phyloP scores from a whole-genome alignment of 2,797 vertebrate species.

The Acipenser transmontanus region DNA sequence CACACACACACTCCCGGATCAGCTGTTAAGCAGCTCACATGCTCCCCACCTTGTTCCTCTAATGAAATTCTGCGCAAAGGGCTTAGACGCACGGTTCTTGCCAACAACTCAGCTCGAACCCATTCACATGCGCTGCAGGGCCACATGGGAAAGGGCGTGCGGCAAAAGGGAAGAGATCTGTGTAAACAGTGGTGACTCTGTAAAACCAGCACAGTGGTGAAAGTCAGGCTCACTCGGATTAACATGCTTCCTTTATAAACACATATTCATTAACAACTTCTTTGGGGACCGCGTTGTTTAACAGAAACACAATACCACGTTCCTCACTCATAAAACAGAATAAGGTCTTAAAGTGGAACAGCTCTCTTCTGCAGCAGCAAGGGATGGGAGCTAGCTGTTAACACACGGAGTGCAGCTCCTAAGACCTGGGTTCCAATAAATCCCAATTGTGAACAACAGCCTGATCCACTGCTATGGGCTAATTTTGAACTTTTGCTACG shows the following conservation, averaged over 20 bases:
- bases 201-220: constrained; percentile 10
- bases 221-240: constrained; percentile 22
- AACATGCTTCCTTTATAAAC: constrained; percentile 24
- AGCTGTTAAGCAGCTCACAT: constrained; percentile 39
- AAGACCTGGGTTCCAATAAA: too few relatives aligned
- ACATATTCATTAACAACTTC: constrained; percentile 25
- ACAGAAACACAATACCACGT: too few relatives aligned
- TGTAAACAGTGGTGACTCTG: too few relatives aligned
- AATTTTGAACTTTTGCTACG: too few relatives aligned
- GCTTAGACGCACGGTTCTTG: constrained; percentile 19
- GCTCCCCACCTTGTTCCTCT: constrained; percentile 30
- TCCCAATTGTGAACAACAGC: too few relatives aligned
- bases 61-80: constrained; percentile 37
- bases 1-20: constrained; percentile 23
- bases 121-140: constrained; percentile 14
- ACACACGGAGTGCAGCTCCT: too few relatives aligned
- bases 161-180: constrained; percentile 18
- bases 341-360: too few relatives aligned
- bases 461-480: too few relatives aligned
- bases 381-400: too few relatives aligned
- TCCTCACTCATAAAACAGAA: too few relatives aligned
- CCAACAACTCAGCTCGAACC: constrained; percentile 14
- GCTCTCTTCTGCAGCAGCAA: too few relatives aligned
- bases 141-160: constrained; percentile 23
- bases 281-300: too few relatives aligned